Evolutionary conservation across 2,113 vertebrate genomes (phyloP).

Genomic region (Channa argus): DNA sequence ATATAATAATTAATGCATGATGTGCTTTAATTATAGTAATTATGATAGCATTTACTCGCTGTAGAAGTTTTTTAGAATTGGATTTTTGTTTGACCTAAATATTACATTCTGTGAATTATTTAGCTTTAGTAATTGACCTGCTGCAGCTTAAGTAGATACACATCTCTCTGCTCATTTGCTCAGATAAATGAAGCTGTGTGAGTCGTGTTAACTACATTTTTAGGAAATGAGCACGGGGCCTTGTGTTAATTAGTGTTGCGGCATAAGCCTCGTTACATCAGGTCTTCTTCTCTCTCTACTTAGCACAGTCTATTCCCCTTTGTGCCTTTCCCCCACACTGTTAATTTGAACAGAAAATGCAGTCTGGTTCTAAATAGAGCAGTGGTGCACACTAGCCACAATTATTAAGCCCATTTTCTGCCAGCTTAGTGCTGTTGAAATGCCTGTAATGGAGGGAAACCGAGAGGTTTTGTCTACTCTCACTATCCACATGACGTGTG

Average conservation of each 20-base stretch:
- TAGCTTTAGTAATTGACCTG: constrained; percentile 73
- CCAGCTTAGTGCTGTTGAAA: constrained; percentile 69
- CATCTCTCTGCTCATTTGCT: constrained; percentile 71
- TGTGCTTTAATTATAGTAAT: constrained; percentile 67
- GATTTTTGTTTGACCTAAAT: constrained; percentile 60
- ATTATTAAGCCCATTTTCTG: constrained; percentile 76
- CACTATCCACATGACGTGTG: constrained; percentile 58
- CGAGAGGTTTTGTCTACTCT: constrained; percentile 43
- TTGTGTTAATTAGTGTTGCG: constrained; percentile 75
- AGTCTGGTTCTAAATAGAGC: constrained; percentile 69
- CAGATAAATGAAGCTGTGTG: constrained; percentile 70
- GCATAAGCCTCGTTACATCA: constrained; percentile 65
- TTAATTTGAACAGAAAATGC: constrained; percentile 75
- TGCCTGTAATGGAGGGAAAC: constrained; percentile 53
- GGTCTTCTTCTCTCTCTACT: constrained; percentile 62
- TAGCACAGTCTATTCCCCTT: constrained; percentile 67
- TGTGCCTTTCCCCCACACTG: constrained; percentile 55
- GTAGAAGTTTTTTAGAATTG: constrained; percentile 19
- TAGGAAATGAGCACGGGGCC: constrained; percentile 67
- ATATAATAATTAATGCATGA: constrained; percentile 56
- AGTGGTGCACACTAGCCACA: constrained; percentile 52
- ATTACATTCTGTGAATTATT: constrained; percentile 75
- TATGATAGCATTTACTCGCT: constrained; percentile 50
- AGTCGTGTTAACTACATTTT: constrained; percentile 73
- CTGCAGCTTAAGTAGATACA: constrained; percentile 74